Base-by-base conservation (phyloP, 2,113 vertebrate genomes). In the Harpagus bidentatus region DNA sequence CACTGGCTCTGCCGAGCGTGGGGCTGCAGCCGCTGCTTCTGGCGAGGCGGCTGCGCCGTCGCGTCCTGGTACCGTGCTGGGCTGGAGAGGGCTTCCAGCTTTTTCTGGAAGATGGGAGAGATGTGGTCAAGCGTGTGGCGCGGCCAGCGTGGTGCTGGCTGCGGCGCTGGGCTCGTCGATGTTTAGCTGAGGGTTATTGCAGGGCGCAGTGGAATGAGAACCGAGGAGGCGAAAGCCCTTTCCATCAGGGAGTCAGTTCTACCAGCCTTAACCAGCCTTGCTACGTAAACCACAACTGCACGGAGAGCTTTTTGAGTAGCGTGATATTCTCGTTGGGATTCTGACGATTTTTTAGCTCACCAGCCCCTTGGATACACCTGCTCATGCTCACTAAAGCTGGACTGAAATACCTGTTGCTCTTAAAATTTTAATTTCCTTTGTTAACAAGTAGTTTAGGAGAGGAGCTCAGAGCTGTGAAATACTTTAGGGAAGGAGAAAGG, bases 31-130 rank as follows among this genome's bases (percentile, higher is more conserved):
- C 32, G 6, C 29, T 1, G 13, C 50, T 31, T 7, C 43, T 11
- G 25, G 58, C 6, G 29, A 29, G 13, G 67, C 5, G 2, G 10
- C 50, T 18, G 42, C 6, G 3, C 58, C 7, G 5, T 7, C 7
- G 3, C 2, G 3, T 45, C 29, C 43, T 3, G 11, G 52, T 2
- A 3, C 56, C 5, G n/a, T 4, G 23, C 56, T 7, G 22, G 28
- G 17, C 43, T 61, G 72, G 56, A 18, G 58, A 17, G 18, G 40
- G 26, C 83, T 42, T 18, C 4, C 28, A 4, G 25, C 43, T 77
- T 10, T 6, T 18, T 25, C 13, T 7, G 47, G 65, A 15, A 21
- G 59, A 8, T 1, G 15, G 19, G 31, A 32, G 31, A 42, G 56
- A 55, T 3, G 38, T 5, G 26, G 22, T 9, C 55, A 11, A 9